Base-by-base conservation (phyloP, 2,888 invertebrate species). In the Pterostichus niger region DNA sequence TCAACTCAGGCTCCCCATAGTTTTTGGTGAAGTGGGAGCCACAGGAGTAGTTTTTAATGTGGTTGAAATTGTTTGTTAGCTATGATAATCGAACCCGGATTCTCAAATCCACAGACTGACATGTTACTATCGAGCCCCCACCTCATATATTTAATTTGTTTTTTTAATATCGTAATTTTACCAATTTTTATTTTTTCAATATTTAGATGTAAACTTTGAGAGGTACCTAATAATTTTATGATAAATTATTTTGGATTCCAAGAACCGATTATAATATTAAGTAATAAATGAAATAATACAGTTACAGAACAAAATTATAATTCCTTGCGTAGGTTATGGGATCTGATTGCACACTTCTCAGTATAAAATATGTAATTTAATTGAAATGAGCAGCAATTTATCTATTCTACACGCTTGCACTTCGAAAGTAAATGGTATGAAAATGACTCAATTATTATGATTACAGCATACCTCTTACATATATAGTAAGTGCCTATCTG, bases 281-380 rank as follows among this genome's bases (percentile, higher is more conserved):
- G 68, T 9, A 71, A 71, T 71, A 71, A 71, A 15, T 44, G 10
- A 40, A 71, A 71, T 33, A 40, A 56, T 17, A 71, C 68, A 44
- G 40, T 71, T 44, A 71, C 68, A n/a, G 44, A 71, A 71, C 15
- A 2, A 71, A 71, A 71, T 71, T 71, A 71, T 17, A 44, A 10
- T 13, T 17, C 44, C 17, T 17, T 44, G 56, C 17, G 68, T 44
- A 44, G 44, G 40, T 44, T 71, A 71, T 71, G 68, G 64, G 44
- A 44, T 5, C 40, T 44, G 68, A 44, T 71, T 46, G 44, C 17
- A 71, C 44, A 71, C 17, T 33, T 44, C 40, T 10, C 6, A n/a
- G 44, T 44, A 44, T 71, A 71, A 71, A 71, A 71, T 71, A 24
- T 71, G 44, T 71, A 71, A 71, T 71, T 71, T 71, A 71, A 71